phyloP scores from a whole-genome alignment of 1,140 invertebrate genomes.

The Neodiprion pinetum region DNA sequence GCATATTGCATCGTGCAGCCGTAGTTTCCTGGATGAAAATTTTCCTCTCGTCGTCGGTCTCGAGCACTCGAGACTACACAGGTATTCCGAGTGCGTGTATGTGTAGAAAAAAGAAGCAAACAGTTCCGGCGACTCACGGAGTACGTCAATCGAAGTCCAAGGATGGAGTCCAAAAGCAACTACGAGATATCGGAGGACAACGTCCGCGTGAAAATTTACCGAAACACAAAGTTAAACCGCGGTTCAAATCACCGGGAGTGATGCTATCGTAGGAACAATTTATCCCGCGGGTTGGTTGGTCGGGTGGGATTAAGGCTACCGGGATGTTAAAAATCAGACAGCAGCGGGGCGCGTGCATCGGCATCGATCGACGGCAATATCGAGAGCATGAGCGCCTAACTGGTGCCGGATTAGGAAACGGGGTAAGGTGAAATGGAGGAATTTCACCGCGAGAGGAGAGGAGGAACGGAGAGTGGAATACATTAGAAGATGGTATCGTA shows the following conservation, averaged over 20 bases:
- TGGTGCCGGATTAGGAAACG: not conserved
- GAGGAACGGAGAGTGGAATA: constrained; percentile 29
- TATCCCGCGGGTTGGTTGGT: not conserved
- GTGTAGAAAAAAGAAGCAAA: too few species aligned
- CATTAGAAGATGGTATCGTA: constrained; percentile 45
- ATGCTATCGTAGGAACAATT: not conserved
- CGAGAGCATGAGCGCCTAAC: not conserved
- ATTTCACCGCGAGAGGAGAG: not conserved
- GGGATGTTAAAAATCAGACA: not conserved
- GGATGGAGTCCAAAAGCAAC: too few species aligned
- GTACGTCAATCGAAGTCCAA: too few species aligned
- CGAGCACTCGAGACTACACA: too few species aligned
- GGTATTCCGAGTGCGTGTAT: too few species aligned
- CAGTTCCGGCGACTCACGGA: too few species aligned
- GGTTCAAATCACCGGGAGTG: not conserved
- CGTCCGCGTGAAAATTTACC: too few species aligned
- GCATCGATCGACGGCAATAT: not conserved
- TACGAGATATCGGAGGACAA: too few species aligned
- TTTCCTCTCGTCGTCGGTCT: too few species aligned
- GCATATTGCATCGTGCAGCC: not conserved
- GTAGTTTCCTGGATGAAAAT: too few species aligned
- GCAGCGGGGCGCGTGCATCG: not conserved
- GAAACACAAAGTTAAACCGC: too few species aligned
- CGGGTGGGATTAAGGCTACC: not conserved
- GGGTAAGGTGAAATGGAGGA: not conserved